A percentile compares a stretch with the other conserved stretches of the same genome.
phyloP scores from a whole-genome alignment of 2,113 vertebrate genomes.

The Psittacara wagleri region DNA sequence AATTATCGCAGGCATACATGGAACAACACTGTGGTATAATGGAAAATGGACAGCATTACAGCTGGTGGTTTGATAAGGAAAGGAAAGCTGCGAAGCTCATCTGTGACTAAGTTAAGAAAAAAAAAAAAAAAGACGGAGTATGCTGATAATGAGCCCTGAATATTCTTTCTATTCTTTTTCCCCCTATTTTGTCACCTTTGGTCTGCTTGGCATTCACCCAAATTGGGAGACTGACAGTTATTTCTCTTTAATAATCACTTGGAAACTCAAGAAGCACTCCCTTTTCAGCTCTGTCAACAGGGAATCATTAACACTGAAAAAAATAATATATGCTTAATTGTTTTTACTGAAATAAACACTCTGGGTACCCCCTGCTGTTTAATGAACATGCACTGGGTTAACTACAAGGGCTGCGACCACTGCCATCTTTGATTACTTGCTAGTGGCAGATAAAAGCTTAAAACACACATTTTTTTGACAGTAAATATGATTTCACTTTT shows the following conservation, averaged over 20 bases:
- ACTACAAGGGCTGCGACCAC: not conserved
- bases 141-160: not conserved
- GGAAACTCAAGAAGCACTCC: slow-evolving; percentile 47
- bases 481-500: slow-evolving; percentile 36
- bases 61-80: not conserved
- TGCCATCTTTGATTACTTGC: slow-evolving; percentile 37
- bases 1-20: not conserved
- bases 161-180: slow-evolving; percentile 1
- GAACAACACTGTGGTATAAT: not conserved
- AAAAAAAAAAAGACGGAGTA: not conserved
- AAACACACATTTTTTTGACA: not conserved
- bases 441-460: slow-evolving; percentile 38
- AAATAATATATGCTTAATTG: slow-evolving; percentile 51
- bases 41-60: not conserved
- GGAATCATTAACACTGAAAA: slow-evolving; percentile 63
- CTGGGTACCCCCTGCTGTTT: slow-evolving; percentile 34
- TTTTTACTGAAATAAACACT: slow-evolving; percentile 68
- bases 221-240: slow-evolving; percentile 55
- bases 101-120: not conserved
- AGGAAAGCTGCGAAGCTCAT: not conserved
- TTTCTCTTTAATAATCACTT: slow-evolving; percentile 62
- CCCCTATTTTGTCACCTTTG: slow-evolving; percentile 20
- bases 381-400: slow-evolving; percentile 43
- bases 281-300: slow-evolving; percentile 43
- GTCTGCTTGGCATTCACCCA: slow-evolving; percentile 54